A percentile compares a stretch with the other conserved stretches of the same genome.
Evolutionary conservation across 1,140 invertebrate genomes (phyloP).

Genomic region (Aphelenchoides fujianensis): DNA sequence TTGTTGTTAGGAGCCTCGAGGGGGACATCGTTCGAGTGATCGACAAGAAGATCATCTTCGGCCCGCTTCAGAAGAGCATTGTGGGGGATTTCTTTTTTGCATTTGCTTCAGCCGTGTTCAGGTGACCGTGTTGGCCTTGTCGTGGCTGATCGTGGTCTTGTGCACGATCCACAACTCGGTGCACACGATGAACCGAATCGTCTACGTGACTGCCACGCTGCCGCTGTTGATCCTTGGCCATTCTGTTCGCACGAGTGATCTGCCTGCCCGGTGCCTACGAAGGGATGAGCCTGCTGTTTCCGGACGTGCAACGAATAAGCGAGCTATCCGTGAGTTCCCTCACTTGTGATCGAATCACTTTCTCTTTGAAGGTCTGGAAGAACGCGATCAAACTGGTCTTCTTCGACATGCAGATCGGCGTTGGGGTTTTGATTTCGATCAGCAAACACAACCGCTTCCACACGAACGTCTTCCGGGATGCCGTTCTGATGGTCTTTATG

Average conservation of each 20-base stretch:
- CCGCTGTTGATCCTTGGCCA: conserved; percentile 17
- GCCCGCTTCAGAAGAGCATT: conserved; percentile 1
- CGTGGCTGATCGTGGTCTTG: conserved; percentile 21
- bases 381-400: conserved; percentile 27
- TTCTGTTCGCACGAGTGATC: conserved; percentile 21
- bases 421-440: conserved; percentile 30
- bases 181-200: conserved; percentile 27
- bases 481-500: conserved; percentile 25
- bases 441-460: conserved; percentile 29
- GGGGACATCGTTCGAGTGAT: conserved; percentile 15
- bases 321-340: conserved; percentile 22
- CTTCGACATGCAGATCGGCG: conserved; percentile 30
- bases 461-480: conserved; percentile 29
- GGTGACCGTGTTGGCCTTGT: conserved; percentile 17
- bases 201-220: conserved; percentile 28
- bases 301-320: conserved; percentile 8
- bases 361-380: conserved; percentile 22
- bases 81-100: background rate
- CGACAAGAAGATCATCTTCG: conserved; percentile 21
- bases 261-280: conserved; percentile 14
- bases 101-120: conserved; percentile 14
- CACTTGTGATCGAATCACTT: background rate
- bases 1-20: conserved; percentile 11
- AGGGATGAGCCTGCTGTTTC: conserved; percentile 22
- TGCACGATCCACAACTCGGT: conserved; percentile 26